Base-by-base conservation (phyloP, 1,140 invertebrate species). In the Scylla paramamosain region DNA sequence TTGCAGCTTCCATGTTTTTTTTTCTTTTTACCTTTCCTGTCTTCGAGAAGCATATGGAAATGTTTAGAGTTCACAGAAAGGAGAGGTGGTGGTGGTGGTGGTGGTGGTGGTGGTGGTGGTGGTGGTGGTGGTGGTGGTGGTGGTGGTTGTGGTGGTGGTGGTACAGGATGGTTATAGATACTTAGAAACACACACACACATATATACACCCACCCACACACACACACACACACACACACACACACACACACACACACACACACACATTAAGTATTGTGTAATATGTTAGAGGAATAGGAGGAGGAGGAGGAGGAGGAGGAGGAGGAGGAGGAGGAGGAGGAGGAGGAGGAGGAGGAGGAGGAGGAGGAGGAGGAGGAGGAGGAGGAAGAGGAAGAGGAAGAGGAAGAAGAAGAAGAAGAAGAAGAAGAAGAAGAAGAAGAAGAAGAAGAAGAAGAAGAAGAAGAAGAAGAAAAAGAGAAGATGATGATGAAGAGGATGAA, bases 201-300 rank as follows among this genome's bases (percentile, higher is more conserved):
- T n/a, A 88, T n/a, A 88, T 39, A 88, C 46, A 88, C 46, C 31
- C 46, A 88, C 46, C 31, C 31, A 39, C 31, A 88, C 31, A 88
- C 31, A 88, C 31, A 88, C 31, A 88, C 25, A 39, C 46, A 88
- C 4, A 88, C 46, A 88, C 31, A 88, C 46, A 88, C 12, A 88
- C 46, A 88, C 12, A 88, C 46, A 88, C 31, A 88, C 46, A 88
- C 46, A 88, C 46, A 88, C 4, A 88, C 46, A 88, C 46, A 87
- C 29, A 87, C 31, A 87, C 31, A 87, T 28, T 16, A n/a, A 45
- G 20, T 3, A 3, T 67, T 67, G 59, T 16, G 20, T 67, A 67
- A 67, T 67, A 67, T 16, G 10, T 67, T 67, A 16, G 4, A 25
- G 8, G 20, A 67, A 16, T 3, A 14, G 59, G 20, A 67, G 10